Base-by-base conservation (phyloP, 2,888 invertebrate genomes). In the Thymelicus lineola region DNA sequence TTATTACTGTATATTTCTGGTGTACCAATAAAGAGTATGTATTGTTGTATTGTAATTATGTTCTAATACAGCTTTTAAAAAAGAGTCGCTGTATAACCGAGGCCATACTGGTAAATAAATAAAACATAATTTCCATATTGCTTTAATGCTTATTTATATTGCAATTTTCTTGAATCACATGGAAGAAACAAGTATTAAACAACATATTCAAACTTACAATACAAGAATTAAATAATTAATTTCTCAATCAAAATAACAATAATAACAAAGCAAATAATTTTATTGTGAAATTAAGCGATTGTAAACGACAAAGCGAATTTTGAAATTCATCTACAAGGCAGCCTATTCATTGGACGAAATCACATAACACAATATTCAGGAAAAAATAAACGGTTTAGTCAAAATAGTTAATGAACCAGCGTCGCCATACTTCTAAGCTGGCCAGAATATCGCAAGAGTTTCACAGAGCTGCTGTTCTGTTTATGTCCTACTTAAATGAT, bases 151-250 rank as follows among this genome's bases (percentile, higher is more conserved):
- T 88, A 89, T 84, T 86, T 83, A 82, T 91, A 91, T 91, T 90
- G 90, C 90, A 89, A 88, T 83, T 86, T 92, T 90, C 86, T 87
- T 89, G 86, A 88, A 91, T 89, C 91, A 90, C 90, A 90, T 90
- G 87, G 87, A 91, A 88, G 88, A 91, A 92, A 91, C 86, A 88
- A 64, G 81, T 86, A 85, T 84, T 85, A 86, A 89, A 90, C 84
- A 86, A 87, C 87, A 88, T 87, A 87, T 86, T 83, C 61, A 82
- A 86, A 86, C 87, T 87, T 89, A 89, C 81, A 84, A 78, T 84
- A 85, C 80, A 86, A 74, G 80, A 87, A 88, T 89, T 85, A 90
- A 90, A 90, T 90, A 90, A 87, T 86, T 81, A 79, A 81, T 82
- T 81, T 82, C 67, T 73, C 64, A 85, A 86, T 83, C 86, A 80